Percentiles rank a stretch among this genome's conserved stretches.
Evolutionary conservation across 2,113 vertebrate species (phyloP).

Genomic region (Platysternon megacephalum): DNA sequence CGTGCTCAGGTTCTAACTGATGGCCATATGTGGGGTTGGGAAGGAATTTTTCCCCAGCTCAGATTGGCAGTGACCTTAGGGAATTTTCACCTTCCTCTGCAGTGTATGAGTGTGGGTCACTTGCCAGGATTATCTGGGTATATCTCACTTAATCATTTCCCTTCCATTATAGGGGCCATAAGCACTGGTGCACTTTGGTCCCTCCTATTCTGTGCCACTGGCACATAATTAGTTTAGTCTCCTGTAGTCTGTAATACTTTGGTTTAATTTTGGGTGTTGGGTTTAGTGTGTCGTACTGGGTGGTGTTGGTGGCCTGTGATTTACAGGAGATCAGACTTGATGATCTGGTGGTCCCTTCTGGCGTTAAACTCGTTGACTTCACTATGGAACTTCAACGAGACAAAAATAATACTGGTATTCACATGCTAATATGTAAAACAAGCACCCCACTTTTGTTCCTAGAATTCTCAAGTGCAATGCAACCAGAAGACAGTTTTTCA

Average conservation of each 20-base stretch:
- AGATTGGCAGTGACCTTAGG: not conserved
- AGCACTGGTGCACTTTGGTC: not conserved
- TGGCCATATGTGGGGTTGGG: not conserved
- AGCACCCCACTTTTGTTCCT: not conserved
- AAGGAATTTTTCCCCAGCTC: not conserved
- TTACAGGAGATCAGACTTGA: not conserved
- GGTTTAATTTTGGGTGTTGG: not conserved
- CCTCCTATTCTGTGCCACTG: not conserved
- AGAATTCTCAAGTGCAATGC: constrained; percentile 10
- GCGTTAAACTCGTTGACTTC: not conserved
- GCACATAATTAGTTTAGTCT: not conserved
- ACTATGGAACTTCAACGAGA: not conserved
- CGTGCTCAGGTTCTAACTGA: not conserved
- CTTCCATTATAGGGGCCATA: not conserved
- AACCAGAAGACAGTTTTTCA: constrained; percentile 23
- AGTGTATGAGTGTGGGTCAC: not conserved
- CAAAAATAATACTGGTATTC: constrained; percentile 26
- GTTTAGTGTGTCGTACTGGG: not conserved
- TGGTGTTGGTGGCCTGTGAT: not conserved
- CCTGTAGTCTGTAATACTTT: not conserved
- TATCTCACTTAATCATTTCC: not conserved
- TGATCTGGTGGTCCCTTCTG: not conserved
- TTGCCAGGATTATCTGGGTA: not conserved
- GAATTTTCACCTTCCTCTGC: not conserved
- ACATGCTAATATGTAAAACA: constrained; percentile 25